Evolutionary conservation across 2,113 vertebrate genomes (phyloP), one percentile per base, ranked within the genome.

Genomic region (Silurus asotus): DNA sequence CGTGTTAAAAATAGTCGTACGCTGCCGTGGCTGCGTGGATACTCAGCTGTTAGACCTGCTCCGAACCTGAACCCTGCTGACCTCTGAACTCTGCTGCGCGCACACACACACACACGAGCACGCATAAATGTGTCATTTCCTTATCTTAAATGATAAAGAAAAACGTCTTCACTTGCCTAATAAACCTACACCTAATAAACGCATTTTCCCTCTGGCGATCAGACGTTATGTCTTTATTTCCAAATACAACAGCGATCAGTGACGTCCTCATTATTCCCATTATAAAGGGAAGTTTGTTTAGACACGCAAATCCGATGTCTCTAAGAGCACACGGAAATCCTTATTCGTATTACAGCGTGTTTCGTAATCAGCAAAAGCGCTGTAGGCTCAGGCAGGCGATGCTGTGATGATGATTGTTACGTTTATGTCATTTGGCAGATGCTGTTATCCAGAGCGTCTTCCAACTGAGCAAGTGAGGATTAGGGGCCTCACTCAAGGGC

Each of bases 41-140:
- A 6, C 88, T 85, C 88, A 89, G 88, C 88, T 87, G 88, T 89
- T 55, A 19, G 70, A 84, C 85, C 87, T 84, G 56, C 58, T 61
- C 8, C 77, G 58, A 5, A 55, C 25, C 51, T 59, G 64, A 51
- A 61, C 81, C 45, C 56, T 77, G 19, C 78, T 87, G 70, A 87
- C 83, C 86, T 83, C n/a, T 82, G 64, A 70, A 78, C 83, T 76
- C 64, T 51, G 19, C 62, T 58, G 28, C 49, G 45, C 4, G 3
- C 25, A 2, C 49, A 25, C 37, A 28, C 23, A n/a, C 49, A 25
- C 37, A 28, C 23, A n/a, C 58, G 11, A 45, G 37, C 58, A 82
- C 19, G 45, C 51, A 78, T 3, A 45, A 59, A 11, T 20, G 6
- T 48, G 14, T 6, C 1, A 45, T 49, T 56, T 62, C 3, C 28